Conservation (phyloP, 2,888 invertebrate genomes). For the Nasonia oneida region DNA sequence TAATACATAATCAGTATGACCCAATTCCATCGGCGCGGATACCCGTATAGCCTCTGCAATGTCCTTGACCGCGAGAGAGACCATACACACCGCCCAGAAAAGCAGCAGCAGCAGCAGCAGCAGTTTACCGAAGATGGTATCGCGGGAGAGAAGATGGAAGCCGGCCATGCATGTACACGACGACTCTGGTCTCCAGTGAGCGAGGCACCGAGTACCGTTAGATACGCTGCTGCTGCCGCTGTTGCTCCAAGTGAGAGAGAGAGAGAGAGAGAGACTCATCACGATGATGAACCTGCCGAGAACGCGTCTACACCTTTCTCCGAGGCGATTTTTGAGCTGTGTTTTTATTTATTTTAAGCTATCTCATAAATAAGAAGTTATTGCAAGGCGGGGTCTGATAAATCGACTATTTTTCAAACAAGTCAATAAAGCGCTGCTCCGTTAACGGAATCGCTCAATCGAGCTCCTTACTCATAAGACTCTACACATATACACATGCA, state of each 20-base stretch:
- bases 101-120: neutral
- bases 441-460: neutral
- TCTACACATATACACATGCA: neutral
- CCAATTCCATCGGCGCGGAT: conserved; percentile 38
- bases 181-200: neutral
- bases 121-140: conserved; percentile 15
- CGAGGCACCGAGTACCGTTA: conserved; percentile 50
- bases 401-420: neutral
- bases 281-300: conserved; percentile 52
- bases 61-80: conserved; percentile 57
- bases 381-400: too few relatives aligned
- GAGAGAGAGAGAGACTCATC: neutral
- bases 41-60: neutral
- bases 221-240: neutral
- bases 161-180: conserved; percentile 1
- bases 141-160: conserved; percentile 3
- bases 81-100: conserved; percentile 10
- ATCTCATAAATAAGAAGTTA: too few relatives aligned
- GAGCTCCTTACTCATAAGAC: neutral
- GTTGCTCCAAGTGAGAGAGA: neutral
- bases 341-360: too few relatives aligned
- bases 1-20: conserved; percentile 13
- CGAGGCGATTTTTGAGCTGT: neutral
- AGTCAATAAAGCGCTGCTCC: neutral
- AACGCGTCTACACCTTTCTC: neutral